These are phyloP conservation scores for Gavia stellata DNA, from an alignment of 2,113 vertebrate genomes.

Conservation along the genomic window DNA sequence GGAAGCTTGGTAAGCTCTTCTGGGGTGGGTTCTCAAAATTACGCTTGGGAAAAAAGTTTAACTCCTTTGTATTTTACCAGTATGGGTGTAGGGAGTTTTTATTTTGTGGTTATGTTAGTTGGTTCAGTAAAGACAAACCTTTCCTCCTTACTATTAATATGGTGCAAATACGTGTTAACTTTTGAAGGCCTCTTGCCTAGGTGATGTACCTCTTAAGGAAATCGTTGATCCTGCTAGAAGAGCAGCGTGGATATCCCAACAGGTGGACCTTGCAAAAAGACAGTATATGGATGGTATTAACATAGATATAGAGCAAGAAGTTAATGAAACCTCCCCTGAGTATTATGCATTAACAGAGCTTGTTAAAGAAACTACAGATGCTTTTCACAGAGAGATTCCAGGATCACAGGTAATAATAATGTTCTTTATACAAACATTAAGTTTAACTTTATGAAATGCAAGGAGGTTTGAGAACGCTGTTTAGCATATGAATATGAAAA, in stretches of 20 bases:
- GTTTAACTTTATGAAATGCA: not conserved
- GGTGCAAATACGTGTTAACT: not conserved
- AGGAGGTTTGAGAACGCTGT: not conserved
- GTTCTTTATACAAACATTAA: not conserved
- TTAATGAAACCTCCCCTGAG: slow-evolving; percentile 75
- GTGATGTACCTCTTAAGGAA: slow-evolving; percentile 79
- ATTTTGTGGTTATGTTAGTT: not conserved
- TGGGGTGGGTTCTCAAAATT: not conserved
- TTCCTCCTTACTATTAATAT: not conserved
- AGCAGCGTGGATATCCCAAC: slow-evolving; percentile 83
- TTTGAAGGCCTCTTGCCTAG: slow-evolving; percentile 59
- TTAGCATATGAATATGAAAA: not conserved
- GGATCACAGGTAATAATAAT: slow-evolving; percentile 86
- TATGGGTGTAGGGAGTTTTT: not conserved
- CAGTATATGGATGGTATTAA: slow-evolving; percentile 98
- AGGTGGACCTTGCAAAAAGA: slow-evolving; percentile 82
- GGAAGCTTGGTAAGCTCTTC: not conserved
- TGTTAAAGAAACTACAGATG: slow-evolving; percentile 86
- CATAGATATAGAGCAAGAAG: slow-evolving; percentile 89
- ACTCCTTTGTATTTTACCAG: not conserved
- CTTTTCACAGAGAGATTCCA: slow-evolving; percentile 88
- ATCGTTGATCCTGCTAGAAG: slow-evolving; percentile 82
- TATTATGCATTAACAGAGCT: slow-evolving; percentile 86
- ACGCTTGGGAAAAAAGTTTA: not conserved
- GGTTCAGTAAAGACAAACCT: not conserved